Percentiles rank a stretch among this genome's conserved stretches.
phyloP scores from a whole-genome alignment of 2,888 invertebrate genomes.

The Deilephila porcellus region DNA sequence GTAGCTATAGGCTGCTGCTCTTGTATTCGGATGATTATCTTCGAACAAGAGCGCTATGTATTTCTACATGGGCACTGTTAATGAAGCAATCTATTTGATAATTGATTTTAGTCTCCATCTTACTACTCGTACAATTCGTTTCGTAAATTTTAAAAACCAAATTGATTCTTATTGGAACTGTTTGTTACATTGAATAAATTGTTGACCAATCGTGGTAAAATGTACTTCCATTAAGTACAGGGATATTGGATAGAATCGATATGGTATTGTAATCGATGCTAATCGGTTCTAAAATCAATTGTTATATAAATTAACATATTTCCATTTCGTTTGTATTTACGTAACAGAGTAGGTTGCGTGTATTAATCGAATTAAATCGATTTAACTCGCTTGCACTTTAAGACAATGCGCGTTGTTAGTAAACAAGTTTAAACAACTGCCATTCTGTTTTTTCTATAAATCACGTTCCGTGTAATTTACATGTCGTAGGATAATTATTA shows the following conservation, averaged over 20 bases:
- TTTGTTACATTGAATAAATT: too few relatives aligned
- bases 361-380: conserved; percentile 8
- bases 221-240: too few relatives aligned
- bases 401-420: conserved; percentile 4
- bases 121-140: too few relatives aligned
- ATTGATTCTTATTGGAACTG: too few relatives aligned
- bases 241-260: too few relatives aligned
- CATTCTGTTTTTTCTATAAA: not conserved
- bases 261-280: not conserved
- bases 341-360: not conserved
- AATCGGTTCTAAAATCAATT: not conserved
- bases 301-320: not conserved
- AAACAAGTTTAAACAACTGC: conserved; percentile 11
- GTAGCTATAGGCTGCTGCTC: not conserved
- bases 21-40: not conserved
- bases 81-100: not conserved
- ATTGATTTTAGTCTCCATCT: not conserved
- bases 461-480: not conserved
- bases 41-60: not conserved
- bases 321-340: not conserved
- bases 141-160: too few relatives aligned
- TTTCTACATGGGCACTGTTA: too few relatives aligned
- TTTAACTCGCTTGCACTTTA: conserved; percentile 23
- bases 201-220: too few relatives aligned
- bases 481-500: conserved; percentile 8